Conservation (phyloP, 2,113 vertebrate species). For the Pheucticus melanocephalus region DNA sequence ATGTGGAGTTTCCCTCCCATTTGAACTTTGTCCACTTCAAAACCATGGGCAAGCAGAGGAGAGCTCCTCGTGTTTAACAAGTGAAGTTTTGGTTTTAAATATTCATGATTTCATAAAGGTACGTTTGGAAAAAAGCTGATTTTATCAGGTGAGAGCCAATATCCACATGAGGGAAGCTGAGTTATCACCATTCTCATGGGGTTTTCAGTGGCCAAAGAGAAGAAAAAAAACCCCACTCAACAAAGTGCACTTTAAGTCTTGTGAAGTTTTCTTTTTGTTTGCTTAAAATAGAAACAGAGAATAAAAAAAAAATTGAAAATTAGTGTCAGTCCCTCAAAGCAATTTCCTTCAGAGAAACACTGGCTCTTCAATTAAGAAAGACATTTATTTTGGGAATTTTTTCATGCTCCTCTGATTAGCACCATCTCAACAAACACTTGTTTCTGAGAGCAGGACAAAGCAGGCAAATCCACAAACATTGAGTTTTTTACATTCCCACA, state of each 20-base stretch:
- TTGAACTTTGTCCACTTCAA: background rate
- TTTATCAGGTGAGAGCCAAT: background rate
- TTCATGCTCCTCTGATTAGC: background rate
- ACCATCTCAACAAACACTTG: background rate
- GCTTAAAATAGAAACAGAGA: background rate
- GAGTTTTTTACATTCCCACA: background rate
- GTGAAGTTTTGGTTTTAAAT: background rate
- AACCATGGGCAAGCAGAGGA: background rate
- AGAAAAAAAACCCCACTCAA: background rate
- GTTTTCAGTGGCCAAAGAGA: background rate
- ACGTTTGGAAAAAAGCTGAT: background rate
- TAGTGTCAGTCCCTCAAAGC: background rate
- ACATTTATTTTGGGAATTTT: background rate
- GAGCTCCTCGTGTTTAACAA: background rate
- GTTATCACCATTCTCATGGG: background rate
- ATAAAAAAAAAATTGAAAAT: slow-evolving; percentile 6
- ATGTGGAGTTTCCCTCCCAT: background rate
- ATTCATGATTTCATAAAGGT: background rate
- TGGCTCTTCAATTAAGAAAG: background rate
- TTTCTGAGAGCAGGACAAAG: background rate
- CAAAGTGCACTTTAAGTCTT: background rate
- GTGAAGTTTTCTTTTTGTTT: background rate
- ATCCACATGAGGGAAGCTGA: background rate
- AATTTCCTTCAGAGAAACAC: background rate
- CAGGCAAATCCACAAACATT: background rate